Evolutionary conservation across 2,113 vertebrate species (phyloP).

Genomic region (Vimba vimba): DNA sequence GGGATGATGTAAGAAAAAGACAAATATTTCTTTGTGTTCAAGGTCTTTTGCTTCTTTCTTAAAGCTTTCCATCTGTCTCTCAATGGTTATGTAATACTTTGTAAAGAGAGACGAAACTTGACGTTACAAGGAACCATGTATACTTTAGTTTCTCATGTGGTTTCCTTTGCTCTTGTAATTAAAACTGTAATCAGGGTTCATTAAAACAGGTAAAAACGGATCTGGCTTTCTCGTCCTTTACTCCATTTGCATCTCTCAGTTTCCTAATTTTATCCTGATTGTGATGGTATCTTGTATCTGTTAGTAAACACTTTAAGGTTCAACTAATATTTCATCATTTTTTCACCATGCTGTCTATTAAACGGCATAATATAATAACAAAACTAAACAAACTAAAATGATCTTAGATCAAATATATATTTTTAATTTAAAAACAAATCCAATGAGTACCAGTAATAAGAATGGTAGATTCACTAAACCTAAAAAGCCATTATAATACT

Average conservation of each 20-base stretch:
- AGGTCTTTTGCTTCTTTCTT: slow-evolving; percentile 39
- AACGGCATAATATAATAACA: neutral
- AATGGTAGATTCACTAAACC: neutral
- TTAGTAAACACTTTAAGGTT: neutral
- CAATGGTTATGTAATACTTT: slow-evolving; percentile 59
- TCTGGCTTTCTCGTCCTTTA: slow-evolving; percentile 20
- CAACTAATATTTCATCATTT: neutral
- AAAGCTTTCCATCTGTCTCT: slow-evolving; percentile 43
- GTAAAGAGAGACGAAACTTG: slow-evolving; percentile 47
- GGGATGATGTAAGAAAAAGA: slow-evolving; percentile 68
- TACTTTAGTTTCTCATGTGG: slow-evolving; percentile 69
- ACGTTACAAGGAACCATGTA: slow-evolving; percentile 63
- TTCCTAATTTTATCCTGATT: neutral
- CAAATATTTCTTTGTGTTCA: slow-evolving; percentile 68
- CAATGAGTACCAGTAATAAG: neutral
- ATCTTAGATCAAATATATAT: neutral
- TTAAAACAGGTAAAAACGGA: slow-evolving; percentile 70
- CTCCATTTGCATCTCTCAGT: neutral
- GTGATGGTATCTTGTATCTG: neutral
- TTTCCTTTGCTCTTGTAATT: slow-evolving; percentile 79
- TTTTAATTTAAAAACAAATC: neutral
- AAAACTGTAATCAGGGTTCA: slow-evolving; percentile 83
- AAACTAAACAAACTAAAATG: neutral
- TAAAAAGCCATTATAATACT: neutral
- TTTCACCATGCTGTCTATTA: neutral